Evolutionary conservation across 2,888 invertebrate species (phyloP).

Genomic region (Dexiosoma caninum): DNA sequence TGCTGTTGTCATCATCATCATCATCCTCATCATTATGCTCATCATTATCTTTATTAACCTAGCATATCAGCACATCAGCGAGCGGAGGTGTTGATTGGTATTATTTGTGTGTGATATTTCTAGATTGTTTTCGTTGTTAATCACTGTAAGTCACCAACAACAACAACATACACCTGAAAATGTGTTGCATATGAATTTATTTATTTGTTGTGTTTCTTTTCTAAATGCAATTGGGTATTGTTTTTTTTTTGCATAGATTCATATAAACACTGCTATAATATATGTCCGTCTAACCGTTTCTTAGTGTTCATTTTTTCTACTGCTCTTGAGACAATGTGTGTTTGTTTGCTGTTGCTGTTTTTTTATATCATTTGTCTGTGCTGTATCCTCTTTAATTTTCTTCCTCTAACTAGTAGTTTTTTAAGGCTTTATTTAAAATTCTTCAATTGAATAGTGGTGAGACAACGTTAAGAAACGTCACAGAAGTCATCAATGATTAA

Average conservation of each 20-base stretch:
- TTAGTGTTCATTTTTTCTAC: constrained; percentile 1
- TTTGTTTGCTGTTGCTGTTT: constrained; percentile 24
- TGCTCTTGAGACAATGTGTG: neutral
- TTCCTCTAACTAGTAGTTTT: neutral
- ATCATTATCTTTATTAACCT: neutral
- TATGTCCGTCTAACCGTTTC: neutral
- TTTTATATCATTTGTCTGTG: neutral
- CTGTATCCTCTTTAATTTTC: neutral
- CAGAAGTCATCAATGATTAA: constrained; percentile 56
- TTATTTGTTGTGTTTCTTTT: constrained; percentile 17
- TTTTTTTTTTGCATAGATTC: constrained; percentile 29
- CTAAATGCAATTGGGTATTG: constrained; percentile 12
- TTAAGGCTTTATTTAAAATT: constrained; percentile 6
- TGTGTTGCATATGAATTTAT: constrained; percentile 49
- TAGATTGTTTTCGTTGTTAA: constrained; percentile 32
- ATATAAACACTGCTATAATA: constrained; percentile 13
- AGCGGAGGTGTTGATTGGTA: constrained; percentile 45
- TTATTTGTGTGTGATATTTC: constrained; percentile 39
- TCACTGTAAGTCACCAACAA: constrained; percentile 3
- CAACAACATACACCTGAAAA: neutral
- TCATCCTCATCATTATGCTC: neutral
- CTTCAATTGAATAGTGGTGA: constrained; percentile 44
- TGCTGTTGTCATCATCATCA: neutral
- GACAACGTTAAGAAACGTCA: constrained; percentile 50
- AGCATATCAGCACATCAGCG: constrained; percentile 16